phyloP scores from a whole-genome alignment of 2,888 invertebrate species.

The Ectobius pallidus region DNA sequence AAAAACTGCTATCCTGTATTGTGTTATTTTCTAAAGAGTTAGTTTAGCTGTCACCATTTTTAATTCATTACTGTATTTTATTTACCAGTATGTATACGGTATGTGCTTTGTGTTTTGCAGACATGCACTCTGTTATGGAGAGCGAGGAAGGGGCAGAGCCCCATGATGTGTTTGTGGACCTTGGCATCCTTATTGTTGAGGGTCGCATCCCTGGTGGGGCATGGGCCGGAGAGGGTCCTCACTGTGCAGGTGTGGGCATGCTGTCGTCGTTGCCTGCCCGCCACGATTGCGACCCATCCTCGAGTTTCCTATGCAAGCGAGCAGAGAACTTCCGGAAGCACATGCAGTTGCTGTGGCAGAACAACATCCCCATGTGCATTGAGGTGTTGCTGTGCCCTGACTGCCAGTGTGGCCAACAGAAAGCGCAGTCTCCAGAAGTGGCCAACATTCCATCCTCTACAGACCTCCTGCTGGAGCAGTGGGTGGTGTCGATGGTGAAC shows the following conservation, averaged over 20 bases:
- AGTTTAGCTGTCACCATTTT: no score
- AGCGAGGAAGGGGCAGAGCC: slow-evolving; percentile 57
- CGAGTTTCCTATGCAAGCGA: slow-evolving; percentile 62
- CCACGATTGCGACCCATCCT: slow-evolving; percentile 59
- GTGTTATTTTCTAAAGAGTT: no score
- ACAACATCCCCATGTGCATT: slow-evolving; percentile 76
- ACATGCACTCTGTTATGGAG: slow-evolving; percentile 45
- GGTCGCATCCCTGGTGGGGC: slow-evolving; percentile 61
- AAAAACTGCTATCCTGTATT: no score
- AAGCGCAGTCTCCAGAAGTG: slow-evolving; percentile 52
- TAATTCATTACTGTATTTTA: no score
- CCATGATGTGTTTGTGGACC: slow-evolving; percentile 60
- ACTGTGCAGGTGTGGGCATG: slow-evolving; percentile 57
- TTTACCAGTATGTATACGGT: no score
- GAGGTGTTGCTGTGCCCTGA: slow-evolving; percentile 79
- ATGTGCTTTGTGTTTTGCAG: slow-evolving; percentile 36
- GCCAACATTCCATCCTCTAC: slow-evolving; percentile 58
- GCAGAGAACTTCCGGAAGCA: slow-evolving; percentile 60
- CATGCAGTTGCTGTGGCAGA: slow-evolving; percentile 69
- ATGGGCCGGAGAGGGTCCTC: slow-evolving; percentile 66
- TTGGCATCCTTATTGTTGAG: slow-evolving; percentile 67
- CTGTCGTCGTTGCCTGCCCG: slow-evolving; percentile 51
- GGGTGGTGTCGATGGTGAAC: slow-evolving; percentile 73
- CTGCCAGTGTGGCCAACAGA: slow-evolving; percentile 63
- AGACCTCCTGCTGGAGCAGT: slow-evolving; percentile 73